Base-by-base conservation (phyloP, 2,797 vertebrate genomes). In the Rhinogobio ventralis region DNA sequence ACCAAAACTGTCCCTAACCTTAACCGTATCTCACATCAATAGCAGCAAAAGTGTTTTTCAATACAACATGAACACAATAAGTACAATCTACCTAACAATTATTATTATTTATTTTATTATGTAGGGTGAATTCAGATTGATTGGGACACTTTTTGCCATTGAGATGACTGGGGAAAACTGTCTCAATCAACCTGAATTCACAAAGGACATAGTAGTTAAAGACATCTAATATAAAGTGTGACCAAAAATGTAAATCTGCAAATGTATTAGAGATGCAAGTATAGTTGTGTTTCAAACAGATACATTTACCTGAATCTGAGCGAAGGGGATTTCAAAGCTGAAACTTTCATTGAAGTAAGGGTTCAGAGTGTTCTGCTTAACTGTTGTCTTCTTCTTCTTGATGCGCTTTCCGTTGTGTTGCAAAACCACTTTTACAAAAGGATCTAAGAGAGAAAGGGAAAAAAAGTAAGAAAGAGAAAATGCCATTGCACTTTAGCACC, bases 321-420 rank as follows among this genome's bases (percentile, higher is more conserved):
- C 96, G 80, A 97, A 97, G n/a, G 97, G 96, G 84, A 97, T 96
- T 93, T 98, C 97, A 15, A 98, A 98, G 91, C 97, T 98, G 85
- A 98, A 98, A 88, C 97, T 97, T 86, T 98, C 97, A 0, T 97
- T 98, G 92, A 97, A 98, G 86, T 98, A 98, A 2, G 97, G 97
- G 86, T 97, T 98, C 88, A 98, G 93, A 0, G 97, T 98, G 91
- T 98, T 98, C 88, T 97, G 97, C 90, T 97, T 98, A 42, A 97
- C 96, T 0, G 97, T 95, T 0, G 97, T 97, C 94, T 98, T 98
- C 94, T 98, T 98, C 92, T 98, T 97, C 90, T 97, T 96, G 81
- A 98, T 89, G 23, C 97, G 93, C 78, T 97, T 98, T 62, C 96
- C 96, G 0, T 96, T 96, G 91, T 97, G 95, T 91, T 97, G 96